phyloP scores from a whole-genome alignment of 1,140 invertebrate species.

The Mizuhopecten yessoensis region DNA sequence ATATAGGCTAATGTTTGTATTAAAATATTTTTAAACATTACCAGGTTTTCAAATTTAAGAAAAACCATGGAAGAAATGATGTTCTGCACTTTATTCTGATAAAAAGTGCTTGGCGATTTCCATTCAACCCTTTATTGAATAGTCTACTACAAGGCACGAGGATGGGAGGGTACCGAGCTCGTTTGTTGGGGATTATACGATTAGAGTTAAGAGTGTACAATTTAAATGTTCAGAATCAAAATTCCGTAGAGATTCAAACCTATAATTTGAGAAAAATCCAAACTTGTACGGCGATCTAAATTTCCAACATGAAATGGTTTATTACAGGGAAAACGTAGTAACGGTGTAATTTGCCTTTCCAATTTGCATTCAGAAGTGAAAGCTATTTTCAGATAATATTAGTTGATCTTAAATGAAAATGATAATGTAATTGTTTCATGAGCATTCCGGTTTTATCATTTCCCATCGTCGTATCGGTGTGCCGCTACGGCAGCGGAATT shows the following conservation, averaged over 20 bases:
- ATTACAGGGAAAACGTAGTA: not conserved
- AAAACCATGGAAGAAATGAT: too few relatives aligned
- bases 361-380: slow-evolving; percentile 4
- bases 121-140: too few relatives aligned
- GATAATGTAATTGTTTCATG: slow-evolving; percentile 35
- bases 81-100: too few relatives aligned
- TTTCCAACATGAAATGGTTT: not conserved
- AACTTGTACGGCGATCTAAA: slow-evolving; percentile 8
- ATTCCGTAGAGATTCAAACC: not conserved
- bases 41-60: too few relatives aligned
- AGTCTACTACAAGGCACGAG: too few relatives aligned
- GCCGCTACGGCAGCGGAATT: not conserved
- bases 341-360: not conserved
- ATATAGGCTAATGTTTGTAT: too few relatives aligned
- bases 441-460: not conserved
- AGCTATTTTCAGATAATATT: slow-evolving; percentile 19
- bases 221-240: slow-evolving; percentile 16
- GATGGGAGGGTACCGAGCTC: not conserved
- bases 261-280: slow-evolving; percentile 16
- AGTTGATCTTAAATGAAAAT: slow-evolving; percentile 20
- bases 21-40: too few relatives aligned
- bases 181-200: not conserved
- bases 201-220: slow-evolving; percentile 7
- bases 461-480: not conserved
- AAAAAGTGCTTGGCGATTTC: too few relatives aligned